Evolutionary conservation across 1,140 invertebrate genomes (phyloP), one percentile per base, ranked within the genome.

Genomic region (Epicauta chinensis): DNA sequence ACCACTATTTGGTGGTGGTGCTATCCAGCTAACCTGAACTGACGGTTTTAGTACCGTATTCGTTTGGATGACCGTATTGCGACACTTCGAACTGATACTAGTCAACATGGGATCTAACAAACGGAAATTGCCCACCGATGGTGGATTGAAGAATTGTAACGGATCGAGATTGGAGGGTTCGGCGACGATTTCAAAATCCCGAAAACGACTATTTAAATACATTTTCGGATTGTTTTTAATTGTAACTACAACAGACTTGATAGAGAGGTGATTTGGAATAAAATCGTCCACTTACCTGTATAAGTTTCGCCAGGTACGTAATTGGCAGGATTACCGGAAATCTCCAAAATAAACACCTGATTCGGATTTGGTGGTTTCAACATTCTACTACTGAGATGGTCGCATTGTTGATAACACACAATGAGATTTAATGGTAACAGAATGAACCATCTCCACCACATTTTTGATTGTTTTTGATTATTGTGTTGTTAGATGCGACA

Each of bases 1-100:
- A 14, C 87, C 89, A 51, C 78, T 82, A 11, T 82, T 83, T 15
- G 77, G 70, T 1, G 77, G 71, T 1, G 89, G 89, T 12, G 91
- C 90, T 10, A 76, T 81, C 91, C 91, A 94, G n/a, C 81, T 69
- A 6, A 85, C 76, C 23, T 23, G 23, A 3, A 23, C 23, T 23
- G 23, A 23, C 0, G 23, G 23, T 23, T 23, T 23, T 23, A 23
- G 7, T 3, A 23, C 23, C 7, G 23, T 46, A 16, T 46, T 46
- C 5, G 31, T 46, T 29, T 46, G 43, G 15, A 46, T 16, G 6
- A 46, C 31, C 11, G 43, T 35, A 35, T 35, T 46, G 0, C 31
- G 43, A n/a, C 43, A 46, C 15, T 15, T 46, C 12, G 43, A 35
- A 13, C 31, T 46, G 23, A 46, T 35, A n/a, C 16, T 46, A 6